phyloP scores from a whole-genome alignment of 2,888 invertebrate genomes.

The Drosophila rellima region DNA sequence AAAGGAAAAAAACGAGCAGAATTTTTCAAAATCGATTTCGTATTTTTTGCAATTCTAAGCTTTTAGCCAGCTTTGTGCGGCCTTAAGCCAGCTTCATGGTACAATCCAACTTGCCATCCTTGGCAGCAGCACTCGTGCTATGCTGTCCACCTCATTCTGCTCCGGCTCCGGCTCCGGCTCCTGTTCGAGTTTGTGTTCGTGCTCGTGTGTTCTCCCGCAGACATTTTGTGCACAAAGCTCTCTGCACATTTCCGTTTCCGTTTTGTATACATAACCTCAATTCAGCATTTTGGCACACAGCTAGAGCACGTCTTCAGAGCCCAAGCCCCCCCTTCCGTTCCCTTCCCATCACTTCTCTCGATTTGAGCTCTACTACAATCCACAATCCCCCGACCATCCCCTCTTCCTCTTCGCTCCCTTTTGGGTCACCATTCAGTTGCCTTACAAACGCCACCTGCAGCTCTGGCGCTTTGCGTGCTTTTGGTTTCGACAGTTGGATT shows the following conservation, averaged over 20 bases:
- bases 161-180: background rate
- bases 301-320: slow-evolving; percentile 47
- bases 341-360: slow-evolving; percentile 19
- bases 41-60: slow-evolving; percentile 78
- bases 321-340: too few species aligned
- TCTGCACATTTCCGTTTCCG: slow-evolving; percentile 82
- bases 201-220: slow-evolving; percentile 43
- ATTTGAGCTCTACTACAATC: slow-evolving; percentile 50
- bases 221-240: slow-evolving; percentile 80
- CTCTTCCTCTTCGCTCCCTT: background rate
- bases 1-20: slow-evolving; percentile 23
- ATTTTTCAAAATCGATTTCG: slow-evolving; percentile 74
- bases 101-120: slow-evolving; percentile 37
- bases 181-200: background rate
- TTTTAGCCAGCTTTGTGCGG: slow-evolving; percentile 74
- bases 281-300: slow-evolving; percentile 74
- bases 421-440: slow-evolving; percentile 24
- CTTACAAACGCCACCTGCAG: slow-evolving; percentile 80
- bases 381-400: slow-evolving; percentile 17
- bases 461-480: slow-evolving; percentile 78
- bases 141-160: slow-evolving; percentile 23
- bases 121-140: background rate
- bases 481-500: slow-evolving; percentile 84
- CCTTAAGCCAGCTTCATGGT: slow-evolving; percentile 69
- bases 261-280: slow-evolving; percentile 84